These are phyloP conservation scores for Aphyosemion australe DNA, from an alignment of 2,113 vertebrate species.

Conservation along the genomic window DNA sequence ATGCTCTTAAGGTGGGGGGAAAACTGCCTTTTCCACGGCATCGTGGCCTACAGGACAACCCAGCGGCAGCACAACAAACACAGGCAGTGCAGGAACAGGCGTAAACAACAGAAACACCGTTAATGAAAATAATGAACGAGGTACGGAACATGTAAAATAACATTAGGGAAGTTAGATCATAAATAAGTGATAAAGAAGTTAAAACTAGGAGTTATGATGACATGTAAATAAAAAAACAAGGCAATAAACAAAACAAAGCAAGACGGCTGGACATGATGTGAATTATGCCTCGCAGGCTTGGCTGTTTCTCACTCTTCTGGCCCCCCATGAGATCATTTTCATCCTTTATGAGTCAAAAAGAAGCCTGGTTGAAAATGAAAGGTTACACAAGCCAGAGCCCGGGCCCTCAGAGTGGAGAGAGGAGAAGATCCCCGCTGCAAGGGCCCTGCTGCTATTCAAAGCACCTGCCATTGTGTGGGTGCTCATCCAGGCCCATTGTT, in stretches of 20 bases:
- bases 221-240: slow-evolving; percentile 26
- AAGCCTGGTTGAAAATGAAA: slow-evolving; percentile 77
- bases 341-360: slow-evolving; percentile 82
- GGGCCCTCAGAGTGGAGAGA: slow-evolving; percentile 59
- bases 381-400: slow-evolving; percentile 77
- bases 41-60: slow-evolving; percentile 77
- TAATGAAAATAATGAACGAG: neutral
- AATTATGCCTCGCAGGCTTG: slow-evolving; percentile 70
- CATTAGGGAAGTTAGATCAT: neutral
- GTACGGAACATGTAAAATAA: slow-evolving; percentile 1
- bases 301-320: slow-evolving; percentile 53
- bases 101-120: slow-evolving; percentile 44
- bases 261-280: slow-evolving; percentile 42
- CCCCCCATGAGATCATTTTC: slow-evolving; percentile 81
- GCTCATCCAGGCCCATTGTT: slow-evolving; percentile 76
- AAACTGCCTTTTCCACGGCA: slow-evolving; percentile 74
- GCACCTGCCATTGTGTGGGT: slow-evolving; percentile 83
- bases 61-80: slow-evolving; percentile 73
- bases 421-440: slow-evolving; percentile 77
- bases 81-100: slow-evolving; percentile 57
- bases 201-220: slow-evolving; percentile 20
- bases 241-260: too few relatives aligned
- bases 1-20: slow-evolving; percentile 87
- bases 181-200: slow-evolving; percentile 2
- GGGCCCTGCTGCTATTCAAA: slow-evolving; percentile 78